A percentile compares a stretch with the other conserved stretches of the same genome.
Evolutionary conservation across 23 tunicate genomes (phyloP).

Genomic region (Aplidium turbinatum): DNA sequence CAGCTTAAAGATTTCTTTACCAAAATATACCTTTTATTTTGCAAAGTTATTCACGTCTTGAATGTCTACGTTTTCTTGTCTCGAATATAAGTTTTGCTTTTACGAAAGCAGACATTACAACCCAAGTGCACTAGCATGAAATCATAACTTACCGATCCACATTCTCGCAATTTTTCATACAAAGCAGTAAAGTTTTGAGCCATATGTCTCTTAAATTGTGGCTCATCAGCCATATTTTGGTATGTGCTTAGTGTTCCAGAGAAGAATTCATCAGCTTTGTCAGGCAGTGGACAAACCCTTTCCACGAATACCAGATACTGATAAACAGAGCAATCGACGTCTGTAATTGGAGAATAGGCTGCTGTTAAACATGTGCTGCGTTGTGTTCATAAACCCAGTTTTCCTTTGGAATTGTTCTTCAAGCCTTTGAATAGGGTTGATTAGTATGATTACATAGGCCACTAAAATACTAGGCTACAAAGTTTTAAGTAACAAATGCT

Average conservation of each 20-base stretch:
- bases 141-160: conserved; percentile 54
- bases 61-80: too few relatives aligned
- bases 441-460: too few relatives aligned
- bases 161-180: conserved; percentile 28
- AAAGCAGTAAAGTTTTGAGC: conserved; percentile 11
- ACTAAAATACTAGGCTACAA: background rate
- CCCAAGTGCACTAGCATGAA: background rate
- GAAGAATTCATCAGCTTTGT: conserved; percentile 18
- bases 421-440: too few relatives aligned
- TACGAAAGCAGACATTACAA: too few relatives aligned
- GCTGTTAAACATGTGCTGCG: too few relatives aligned
- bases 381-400: too few relatives aligned
- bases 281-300: conserved; percentile 51
- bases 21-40: too few relatives aligned
- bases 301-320: conserved; percentile 74
- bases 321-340: conserved; percentile 41
- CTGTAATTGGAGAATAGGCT: too few relatives aligned
- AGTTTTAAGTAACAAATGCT: background rate
- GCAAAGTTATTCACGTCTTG: too few relatives aligned
- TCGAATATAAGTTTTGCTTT: too few relatives aligned
- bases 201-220: background rate
- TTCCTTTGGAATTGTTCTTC: too few relatives aligned
- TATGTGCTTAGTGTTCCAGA: background rate
- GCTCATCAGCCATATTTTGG: background rate
- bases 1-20: too few relatives aligned